A percentile compares a stretch with the other conserved stretches of the same genome.
phyloP scores from a whole-genome alignment of 1,140 invertebrate genomes.

The Panagrolaimus sp. region DNA sequence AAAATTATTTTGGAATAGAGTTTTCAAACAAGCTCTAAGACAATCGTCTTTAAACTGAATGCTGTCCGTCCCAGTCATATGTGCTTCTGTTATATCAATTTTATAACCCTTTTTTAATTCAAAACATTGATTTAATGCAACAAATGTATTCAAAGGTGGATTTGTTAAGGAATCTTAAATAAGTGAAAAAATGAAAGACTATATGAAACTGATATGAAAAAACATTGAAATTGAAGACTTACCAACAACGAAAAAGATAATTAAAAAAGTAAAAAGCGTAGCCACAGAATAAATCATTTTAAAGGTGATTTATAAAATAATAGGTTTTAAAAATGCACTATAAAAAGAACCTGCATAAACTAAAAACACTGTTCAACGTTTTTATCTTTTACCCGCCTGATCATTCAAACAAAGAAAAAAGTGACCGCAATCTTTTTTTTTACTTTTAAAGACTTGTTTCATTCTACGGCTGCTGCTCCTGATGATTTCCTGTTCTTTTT shows the following conservation, averaged over 20 bases:
- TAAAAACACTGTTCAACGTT: too few species aligned
- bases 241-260: background rate
- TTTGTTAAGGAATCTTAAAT: background rate
- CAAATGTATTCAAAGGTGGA: slow-evolving; percentile 10
- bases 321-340: too few species aligned
- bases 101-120: slow-evolving; percentile 13
- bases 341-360: too few species aligned
- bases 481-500: too few species aligned
- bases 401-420: too few species aligned
- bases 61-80: slow-evolving; percentile 28
- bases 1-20: slow-evolving; percentile 22
- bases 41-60: slow-evolving; percentile 40
- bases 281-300: too few species aligned
- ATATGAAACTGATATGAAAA: background rate
- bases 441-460: too few species aligned
- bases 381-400: too few species aligned
- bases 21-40: slow-evolving; percentile 22
- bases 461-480: too few species aligned
- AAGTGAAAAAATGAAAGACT: background rate
- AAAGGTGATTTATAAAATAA: too few species aligned
- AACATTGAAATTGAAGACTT: background rate
- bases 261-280: too few species aligned
- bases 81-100: slow-evolving; percentile 18
- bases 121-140: slow-evolving; percentile 28
- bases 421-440: too few species aligned